These are phyloP conservation scores for Agrilus biguttatus DNA, from an alignment of 2,888 invertebrate species.

Conservation along the genomic window DNA sequence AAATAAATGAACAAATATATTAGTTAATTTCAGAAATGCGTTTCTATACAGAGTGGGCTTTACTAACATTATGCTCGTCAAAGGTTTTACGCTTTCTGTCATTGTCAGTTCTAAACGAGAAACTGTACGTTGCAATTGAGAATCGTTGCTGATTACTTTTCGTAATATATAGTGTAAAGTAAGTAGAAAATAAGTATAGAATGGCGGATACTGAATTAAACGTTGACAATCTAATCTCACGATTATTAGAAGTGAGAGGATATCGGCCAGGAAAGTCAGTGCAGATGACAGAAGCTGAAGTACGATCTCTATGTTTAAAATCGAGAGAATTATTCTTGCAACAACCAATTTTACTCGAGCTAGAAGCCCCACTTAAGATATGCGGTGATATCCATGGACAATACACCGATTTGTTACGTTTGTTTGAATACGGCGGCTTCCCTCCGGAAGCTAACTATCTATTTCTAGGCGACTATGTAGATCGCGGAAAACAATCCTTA, in stretches of 20 bases:
- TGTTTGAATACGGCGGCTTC: constrained; percentile 98
- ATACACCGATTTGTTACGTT: constrained; percentile 91
- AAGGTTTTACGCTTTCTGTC: too few relatives aligned
- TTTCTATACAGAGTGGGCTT: too few relatives aligned
- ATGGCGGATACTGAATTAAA: constrained; percentile 61
- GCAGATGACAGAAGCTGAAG: constrained; percentile 95
- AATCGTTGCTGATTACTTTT: too few relatives aligned
- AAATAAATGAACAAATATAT: too few relatives aligned
- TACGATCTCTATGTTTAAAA: constrained; percentile 90
- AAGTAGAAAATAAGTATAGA: constrained; percentile 12
- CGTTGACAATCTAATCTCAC: constrained; percentile 91
- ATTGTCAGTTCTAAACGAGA: too few relatives aligned
- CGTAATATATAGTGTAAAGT: too few relatives aligned
- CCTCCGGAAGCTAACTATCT: constrained; percentile 98
- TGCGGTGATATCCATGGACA: constrained; percentile 99
- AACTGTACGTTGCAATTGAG: too few relatives aligned
- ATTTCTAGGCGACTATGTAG: constrained; percentile 84
- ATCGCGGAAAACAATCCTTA: constrained; percentile 75
- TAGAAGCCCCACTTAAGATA: constrained; percentile 98
- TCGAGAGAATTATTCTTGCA: constrained; percentile 97
- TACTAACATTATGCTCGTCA: too few relatives aligned
- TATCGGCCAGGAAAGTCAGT: constrained; percentile 98
- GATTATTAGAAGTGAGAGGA: constrained; percentile 96
- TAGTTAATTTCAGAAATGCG: too few relatives aligned
- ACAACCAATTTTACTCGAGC: constrained; percentile 92